These are phyloP conservation scores for Ophiothrix spiculata DNA, from an alignment of 35 echinoderm and acorn worm species.

Conservation along the genomic window DNA sequence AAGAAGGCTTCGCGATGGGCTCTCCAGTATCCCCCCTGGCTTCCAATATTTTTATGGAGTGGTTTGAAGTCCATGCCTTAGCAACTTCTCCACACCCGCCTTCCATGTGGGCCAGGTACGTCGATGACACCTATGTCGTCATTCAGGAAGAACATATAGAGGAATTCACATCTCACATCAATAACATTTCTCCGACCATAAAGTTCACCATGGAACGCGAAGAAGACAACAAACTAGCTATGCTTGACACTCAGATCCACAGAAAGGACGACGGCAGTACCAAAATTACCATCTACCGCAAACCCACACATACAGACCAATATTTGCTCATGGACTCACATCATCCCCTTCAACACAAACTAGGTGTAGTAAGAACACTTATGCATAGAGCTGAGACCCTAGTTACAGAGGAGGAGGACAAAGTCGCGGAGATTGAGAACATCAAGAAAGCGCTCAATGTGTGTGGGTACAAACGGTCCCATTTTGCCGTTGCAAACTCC, in stretches of 20 bases:
- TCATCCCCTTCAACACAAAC: slow-evolving; percentile 23
- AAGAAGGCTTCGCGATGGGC: neutral
- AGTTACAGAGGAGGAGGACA: slow-evolving; percentile 26
- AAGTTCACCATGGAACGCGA: slow-evolving; percentile 8
- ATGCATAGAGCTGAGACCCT: neutral
- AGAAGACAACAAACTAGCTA: neutral
- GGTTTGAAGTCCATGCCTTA: slow-evolving; percentile 33
- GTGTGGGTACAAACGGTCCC: slow-evolving; percentile 19
- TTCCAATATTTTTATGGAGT: neutral
- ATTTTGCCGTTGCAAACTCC: slow-evolving; percentile 1
- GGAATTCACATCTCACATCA: slow-evolving; percentile 35
- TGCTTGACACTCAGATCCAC: slow-evolving; percentile 10
- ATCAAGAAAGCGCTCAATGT: neutral
- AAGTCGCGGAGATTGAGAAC: neutral
- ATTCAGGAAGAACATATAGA: slow-evolving; percentile 27
- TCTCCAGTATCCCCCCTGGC: neutral
- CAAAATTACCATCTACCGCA: slow-evolving; percentile 6
- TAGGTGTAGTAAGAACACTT: slow-evolving; percentile 23
- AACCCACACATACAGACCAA: slow-evolving; percentile 27
- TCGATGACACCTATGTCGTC: slow-evolving; percentile 39
- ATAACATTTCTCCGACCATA: slow-evolving; percentile 6
- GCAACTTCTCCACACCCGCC: slow-evolving; percentile 29
- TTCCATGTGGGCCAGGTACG: slow-evolving; percentile 19
- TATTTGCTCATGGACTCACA: slow-evolving; percentile 13
- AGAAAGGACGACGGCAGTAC: slow-evolving; percentile 12